Evolutionary conservation across 2,888 invertebrate genomes (phyloP), one percentile per base, ranked within the genome.

Genomic region (Chrysotoxum bicinctum): DNA sequence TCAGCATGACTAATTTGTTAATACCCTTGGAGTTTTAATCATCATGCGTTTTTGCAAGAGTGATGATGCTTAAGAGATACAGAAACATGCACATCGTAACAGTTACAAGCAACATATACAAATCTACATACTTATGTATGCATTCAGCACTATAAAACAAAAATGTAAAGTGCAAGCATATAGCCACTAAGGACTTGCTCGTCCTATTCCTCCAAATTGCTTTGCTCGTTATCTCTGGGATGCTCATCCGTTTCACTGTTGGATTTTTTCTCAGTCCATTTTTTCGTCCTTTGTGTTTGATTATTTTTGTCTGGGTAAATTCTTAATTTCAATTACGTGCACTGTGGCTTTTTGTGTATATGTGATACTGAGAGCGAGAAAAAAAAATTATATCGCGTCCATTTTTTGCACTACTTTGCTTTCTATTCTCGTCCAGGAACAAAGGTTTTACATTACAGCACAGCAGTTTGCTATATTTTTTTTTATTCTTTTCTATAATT

Each of bases 241-340:
- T 81, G 66, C 81, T 81, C 85, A 73, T 85, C 85, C 85, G 72
- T 85, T 85, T 76, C 56, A 68, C 62, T 81, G 62, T 32, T 62
- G 73, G 9, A 16, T 26, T 16, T 48, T 62, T 72, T 60, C 43
- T 10, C 32, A 62, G 54, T 81, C 56, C 12, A 70, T 56, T 64
- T 30, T 16, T 74, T 58, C 12, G 43, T 54, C 40, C 56, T 80
- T 81, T 85, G 68, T 85, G 76, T 85, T 72, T 81, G 85, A 81
- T 85, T 85, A 85, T 81, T 85, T 85, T 84, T 81, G 76, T 76
- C 85, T 81, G 85, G 80, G 72, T 69, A 85, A 85, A 85, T 85
- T 85, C 85, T 85, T 85, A 85, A 85, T 85, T 85, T 85, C 85
- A 85, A 85, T 85, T 85, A 85, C 85, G 85, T 85, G 85, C 85